Evolutionary conservation across 2,888 invertebrate genomes (phyloP), one percentile per base, ranked within the genome.

Genomic region (Hirtodrosophila duncani): DNA sequence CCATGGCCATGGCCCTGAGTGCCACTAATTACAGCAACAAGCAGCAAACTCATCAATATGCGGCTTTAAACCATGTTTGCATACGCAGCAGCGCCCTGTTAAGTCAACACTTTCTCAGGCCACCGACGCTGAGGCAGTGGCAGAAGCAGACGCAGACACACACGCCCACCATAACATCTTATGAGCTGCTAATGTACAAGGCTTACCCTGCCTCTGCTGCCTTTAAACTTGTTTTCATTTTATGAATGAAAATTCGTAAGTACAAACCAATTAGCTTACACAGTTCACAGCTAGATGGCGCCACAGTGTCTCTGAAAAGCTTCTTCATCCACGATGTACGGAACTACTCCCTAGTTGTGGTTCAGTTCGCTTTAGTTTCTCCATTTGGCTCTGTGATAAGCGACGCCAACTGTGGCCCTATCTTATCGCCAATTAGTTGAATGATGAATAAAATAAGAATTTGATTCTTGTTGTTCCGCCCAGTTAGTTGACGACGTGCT

Each of bases 1-100:
- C n/a, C n/a, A n/a, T 61, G 60, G 36, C 55, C 71, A 34, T 62
- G 65, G 58, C 59, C 77, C 30, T 79, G 77, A 41, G 58, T 55
- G 53, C 34, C 39, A 59, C 60, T 72, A 71, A 75, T 72, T 71
- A 71, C 68, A 44, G 53, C 41, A 9, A 37, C 38, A 53, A 38
- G 49, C 36, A 53, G 16, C 17, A 14, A 33, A 50, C 75, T 71
- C 75, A 79, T 72, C 72, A 79, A 70, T 70, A 79, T 72, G 64
- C 67, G 38, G 46, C 48, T 51, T 41, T 55, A 53, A 42, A 44
- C 53, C 45, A 37, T 55, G 53, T 43, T 51, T 50, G 38, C 65
- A 48, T 48, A 51, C 55, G 60, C 56, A 59, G 67, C 44, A 49
- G 44, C 36, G 34, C 58, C 30, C 33, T 42, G 41, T 60, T 53